Conservation (phyloP, 92 coral and sea anemone species). For the Epizoanthus rinbou region DNA sequence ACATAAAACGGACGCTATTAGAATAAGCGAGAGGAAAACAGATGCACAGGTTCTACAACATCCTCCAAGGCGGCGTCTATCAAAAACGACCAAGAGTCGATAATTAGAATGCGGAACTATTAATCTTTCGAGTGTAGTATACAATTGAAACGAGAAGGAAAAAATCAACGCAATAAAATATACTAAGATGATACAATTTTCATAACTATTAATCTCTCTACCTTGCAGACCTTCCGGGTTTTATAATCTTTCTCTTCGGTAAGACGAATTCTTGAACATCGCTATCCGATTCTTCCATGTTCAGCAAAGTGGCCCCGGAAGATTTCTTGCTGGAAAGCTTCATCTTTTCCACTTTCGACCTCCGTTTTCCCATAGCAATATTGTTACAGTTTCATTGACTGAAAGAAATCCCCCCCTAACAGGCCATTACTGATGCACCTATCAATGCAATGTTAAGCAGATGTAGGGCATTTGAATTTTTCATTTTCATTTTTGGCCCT, state of each 20-base stretch:
- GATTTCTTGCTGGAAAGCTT: conserved; percentile 76
- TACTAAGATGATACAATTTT: background rate
- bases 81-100: conserved; percentile 29
- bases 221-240: conserved; percentile 80
- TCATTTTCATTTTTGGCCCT: no score
- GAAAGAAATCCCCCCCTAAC: background rate
- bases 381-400: conserved; percentile 9
- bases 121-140: conserved; percentile 15
- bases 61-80: conserved; percentile 66
- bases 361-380: conserved; percentile 67
- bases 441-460: no score
- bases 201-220: conserved; percentile 47
- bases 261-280: conserved; percentile 81
- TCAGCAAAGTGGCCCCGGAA: conserved; percentile 79
- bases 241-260: conserved; percentile 83
- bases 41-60: conserved; percentile 92
- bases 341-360: conserved; percentile 62
- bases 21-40: conserved; percentile 74
- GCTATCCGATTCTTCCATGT: conserved; percentile 80
- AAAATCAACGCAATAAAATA: background rate
- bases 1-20: conserved; percentile 82
- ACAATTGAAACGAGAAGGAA: conserved; percentile 26
- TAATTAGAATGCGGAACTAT: conserved; percentile 10
- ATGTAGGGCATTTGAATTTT: no score
- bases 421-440: no score